A percentile compares a stretch with the other conserved stretches of the same genome.
Evolutionary conservation across 2,888 invertebrate species (phyloP).

Genomic region (Agrochola lychnidis): DNA sequence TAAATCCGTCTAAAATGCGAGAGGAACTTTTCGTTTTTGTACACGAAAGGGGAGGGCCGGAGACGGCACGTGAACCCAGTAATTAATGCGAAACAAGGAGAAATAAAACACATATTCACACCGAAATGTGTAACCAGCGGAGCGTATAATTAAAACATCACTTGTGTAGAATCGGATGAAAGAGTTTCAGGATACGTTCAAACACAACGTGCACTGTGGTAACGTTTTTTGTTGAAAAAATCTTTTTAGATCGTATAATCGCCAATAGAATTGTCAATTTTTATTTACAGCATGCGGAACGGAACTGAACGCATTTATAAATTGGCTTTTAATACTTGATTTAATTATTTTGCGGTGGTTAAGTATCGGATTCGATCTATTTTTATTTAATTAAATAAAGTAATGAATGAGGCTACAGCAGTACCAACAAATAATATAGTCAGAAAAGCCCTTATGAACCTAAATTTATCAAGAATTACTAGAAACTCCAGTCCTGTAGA

Average conservation of each 20-base stretch:
- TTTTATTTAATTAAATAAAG: slow-evolving; percentile 6
- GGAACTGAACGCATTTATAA: slow-evolving; percentile 39
- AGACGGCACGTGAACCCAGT: slow-evolving; percentile 72
- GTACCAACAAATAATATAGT: too few relatives aligned
- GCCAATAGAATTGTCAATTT: slow-evolving; percentile 41
- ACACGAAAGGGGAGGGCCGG: slow-evolving; percentile 77
- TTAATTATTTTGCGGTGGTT: slow-evolving; percentile 24
- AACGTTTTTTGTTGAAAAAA: slow-evolving; percentile 53
- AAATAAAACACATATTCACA: slow-evolving; percentile 81
- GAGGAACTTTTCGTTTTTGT: slow-evolving; percentile 76
- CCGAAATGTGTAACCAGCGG: slow-evolving; percentile 75
- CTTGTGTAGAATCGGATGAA: slow-evolving; percentile 71
- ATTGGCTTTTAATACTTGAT: slow-evolving; percentile 40
- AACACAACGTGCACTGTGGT: slow-evolving; percentile 56
- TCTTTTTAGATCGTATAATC: slow-evolving; percentile 51
- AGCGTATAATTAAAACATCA: slow-evolving; percentile 84
- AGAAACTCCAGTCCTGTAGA: not conserved
- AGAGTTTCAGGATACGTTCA: slow-evolving; percentile 67
- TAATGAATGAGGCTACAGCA: not conserved
- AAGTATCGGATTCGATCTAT: slow-evolving; percentile 21
- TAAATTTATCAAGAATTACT: not conserved
- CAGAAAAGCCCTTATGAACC: not conserved
- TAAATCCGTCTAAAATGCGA: slow-evolving; percentile 71
- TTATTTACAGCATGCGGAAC: slow-evolving; percentile 47
- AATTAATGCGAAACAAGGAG: slow-evolving; percentile 85